phyloP scores from a whole-genome alignment of 2,113 vertebrate genomes.

The Xenopus tropicalis region DNA sequence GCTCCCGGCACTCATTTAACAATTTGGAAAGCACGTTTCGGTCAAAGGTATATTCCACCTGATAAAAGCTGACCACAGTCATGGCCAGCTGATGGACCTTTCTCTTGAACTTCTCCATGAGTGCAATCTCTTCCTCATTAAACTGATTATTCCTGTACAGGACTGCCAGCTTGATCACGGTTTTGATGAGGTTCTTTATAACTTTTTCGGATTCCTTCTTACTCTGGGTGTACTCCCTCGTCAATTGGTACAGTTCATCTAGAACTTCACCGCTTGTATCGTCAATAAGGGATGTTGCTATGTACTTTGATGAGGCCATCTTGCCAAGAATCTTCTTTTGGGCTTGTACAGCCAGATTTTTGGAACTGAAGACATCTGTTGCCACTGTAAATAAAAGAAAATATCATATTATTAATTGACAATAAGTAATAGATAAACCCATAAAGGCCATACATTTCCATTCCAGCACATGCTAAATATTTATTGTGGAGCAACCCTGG shows the following conservation, averaged over 20 bases:
- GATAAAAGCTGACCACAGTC: slow-evolving; percentile 82
- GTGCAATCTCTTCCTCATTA: slow-evolving; percentile 70
- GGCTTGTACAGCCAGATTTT: slow-evolving; percentile 80
- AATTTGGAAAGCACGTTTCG: slow-evolving; percentile 73
- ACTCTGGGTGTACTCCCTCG: slow-evolving; percentile 76
- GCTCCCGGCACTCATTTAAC: slow-evolving; percentile 72
- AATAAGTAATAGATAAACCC: too few species aligned
- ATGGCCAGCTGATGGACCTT: slow-evolving; percentile 82
- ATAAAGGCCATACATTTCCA: neutral
- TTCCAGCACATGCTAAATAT: neutral
- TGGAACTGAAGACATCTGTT: slow-evolving; percentile 80
- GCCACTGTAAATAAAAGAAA: slow-evolving; percentile 56
- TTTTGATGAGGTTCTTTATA: slow-evolving; percentile 82
- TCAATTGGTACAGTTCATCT: slow-evolving; percentile 80
- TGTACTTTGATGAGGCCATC: slow-evolving; percentile 77
- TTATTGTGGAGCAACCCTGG: neutral
- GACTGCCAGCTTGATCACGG: slow-evolving; percentile 79
- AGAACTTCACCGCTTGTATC: slow-evolving; percentile 81
- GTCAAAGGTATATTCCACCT: slow-evolving; percentile 83
- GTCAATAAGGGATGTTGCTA: slow-evolving; percentile 78
- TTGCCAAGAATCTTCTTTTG: slow-evolving; percentile 85
- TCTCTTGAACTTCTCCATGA: slow-evolving; percentile 82
- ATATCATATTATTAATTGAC: neutral
- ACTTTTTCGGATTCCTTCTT: slow-evolving; percentile 78
- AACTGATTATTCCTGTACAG: slow-evolving; percentile 80